Percentiles rank a stretch among this genome's conserved stretches.
These are phyloP conservation scores for Bombus vancouverensis DNA, from an alignment of 1,140 invertebrate species.

Conservation along the genomic window DNA sequence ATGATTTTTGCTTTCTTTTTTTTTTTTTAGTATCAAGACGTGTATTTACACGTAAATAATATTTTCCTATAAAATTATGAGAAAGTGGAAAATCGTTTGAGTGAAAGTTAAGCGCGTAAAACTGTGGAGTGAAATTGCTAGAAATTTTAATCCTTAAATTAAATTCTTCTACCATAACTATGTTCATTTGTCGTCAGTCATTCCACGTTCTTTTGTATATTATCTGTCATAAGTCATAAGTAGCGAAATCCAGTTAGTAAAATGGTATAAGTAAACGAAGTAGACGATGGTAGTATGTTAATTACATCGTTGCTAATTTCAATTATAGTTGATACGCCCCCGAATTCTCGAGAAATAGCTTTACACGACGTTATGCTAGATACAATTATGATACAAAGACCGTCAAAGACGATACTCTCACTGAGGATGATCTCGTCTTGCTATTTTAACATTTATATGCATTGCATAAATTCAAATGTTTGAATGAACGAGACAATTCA, in stretches of 20 bases:
- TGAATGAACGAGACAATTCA: background rate
- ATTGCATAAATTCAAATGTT: background rate
- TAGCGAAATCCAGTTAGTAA: background rate
- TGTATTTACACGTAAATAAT: background rate
- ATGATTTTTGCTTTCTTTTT: background rate
- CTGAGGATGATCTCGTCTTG: background rate
- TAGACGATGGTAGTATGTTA: background rate
- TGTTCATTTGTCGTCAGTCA: background rate
- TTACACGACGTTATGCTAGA: background rate
- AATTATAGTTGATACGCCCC: background rate
- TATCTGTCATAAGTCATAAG: background rate
- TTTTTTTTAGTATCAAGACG: background rate
- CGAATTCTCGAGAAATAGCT: background rate
- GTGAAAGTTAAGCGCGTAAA: no score
- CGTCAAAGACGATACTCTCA: background rate
- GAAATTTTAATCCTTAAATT: no score
- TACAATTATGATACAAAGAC: background rate
- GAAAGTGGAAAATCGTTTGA: no score
- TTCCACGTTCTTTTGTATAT: background rate
- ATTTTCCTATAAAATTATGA: no score
- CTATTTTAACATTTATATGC: background rate
- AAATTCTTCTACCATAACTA: background rate
- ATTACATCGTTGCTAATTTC: background rate
- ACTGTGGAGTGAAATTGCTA: no score
- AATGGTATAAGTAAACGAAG: background rate